phyloP scores from a whole-genome alignment of 92 coral and sea anemone genomes.

The Phenganax subtilis region DNA sequence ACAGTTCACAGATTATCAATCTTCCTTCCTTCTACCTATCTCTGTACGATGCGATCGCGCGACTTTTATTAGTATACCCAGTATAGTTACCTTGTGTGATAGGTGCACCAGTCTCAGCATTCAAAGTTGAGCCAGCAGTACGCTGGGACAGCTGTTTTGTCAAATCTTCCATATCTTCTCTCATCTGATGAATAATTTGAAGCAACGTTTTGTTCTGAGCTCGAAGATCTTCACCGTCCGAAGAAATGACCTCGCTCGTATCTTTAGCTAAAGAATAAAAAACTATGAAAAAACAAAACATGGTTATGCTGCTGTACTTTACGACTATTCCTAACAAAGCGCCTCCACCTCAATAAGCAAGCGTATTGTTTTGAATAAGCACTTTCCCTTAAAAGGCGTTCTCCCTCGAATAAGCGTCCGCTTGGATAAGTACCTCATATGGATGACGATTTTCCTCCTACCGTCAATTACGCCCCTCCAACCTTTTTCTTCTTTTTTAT shows the following conservation, averaged over 20 bases:
- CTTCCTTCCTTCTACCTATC: too few relatives aligned
- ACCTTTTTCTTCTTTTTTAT: too few relatives aligned
- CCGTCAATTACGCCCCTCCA: too few relatives aligned
- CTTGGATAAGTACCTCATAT: too few relatives aligned
- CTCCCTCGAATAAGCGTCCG: too few relatives aligned
- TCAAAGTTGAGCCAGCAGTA: not conserved
- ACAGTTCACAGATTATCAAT: too few relatives aligned
- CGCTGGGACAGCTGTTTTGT: conserved; percentile 57
- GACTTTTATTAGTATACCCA: not conserved
- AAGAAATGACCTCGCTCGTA: conserved; percentile 32
- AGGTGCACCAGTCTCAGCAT: conserved; percentile 12
- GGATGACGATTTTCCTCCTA: too few relatives aligned
- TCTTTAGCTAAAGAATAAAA: not conserved
- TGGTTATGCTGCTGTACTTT: not conserved
- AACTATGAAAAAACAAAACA: not conserved
- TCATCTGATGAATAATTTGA: conserved; percentile 84
- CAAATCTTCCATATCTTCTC: conserved; percentile 87
- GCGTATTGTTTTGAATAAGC: too few relatives aligned
- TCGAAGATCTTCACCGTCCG: conserved; percentile 31
- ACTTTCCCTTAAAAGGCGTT: too few relatives aligned
- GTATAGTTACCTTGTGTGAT: conserved; percentile 7
- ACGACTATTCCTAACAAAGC: too few relatives aligned
- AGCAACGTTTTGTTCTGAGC: conserved; percentile 67
- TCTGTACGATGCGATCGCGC: too few relatives aligned
- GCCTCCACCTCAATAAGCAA: too few relatives aligned